Evolutionary conservation across 2,888 invertebrate genomes (phyloP).

Genomic region (Pheosia gnoma): DNA sequence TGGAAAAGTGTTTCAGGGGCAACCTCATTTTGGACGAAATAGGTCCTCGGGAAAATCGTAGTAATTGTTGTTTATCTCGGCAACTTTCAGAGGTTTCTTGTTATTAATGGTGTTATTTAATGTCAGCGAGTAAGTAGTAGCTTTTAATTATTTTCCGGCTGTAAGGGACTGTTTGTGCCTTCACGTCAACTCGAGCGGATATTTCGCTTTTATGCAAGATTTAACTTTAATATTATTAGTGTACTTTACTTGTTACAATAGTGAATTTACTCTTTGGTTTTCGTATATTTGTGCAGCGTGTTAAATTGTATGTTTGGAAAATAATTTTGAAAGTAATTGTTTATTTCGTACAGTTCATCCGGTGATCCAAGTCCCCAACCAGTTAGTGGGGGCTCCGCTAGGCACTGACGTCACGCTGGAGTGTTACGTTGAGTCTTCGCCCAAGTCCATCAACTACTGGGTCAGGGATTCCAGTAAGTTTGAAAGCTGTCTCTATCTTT

Average conservation of each 20-base stretch:
- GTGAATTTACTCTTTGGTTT: constrained; percentile 27
- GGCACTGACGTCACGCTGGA: constrained; percentile 94
- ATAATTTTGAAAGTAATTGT: neutral
- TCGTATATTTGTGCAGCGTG: constrained; percentile 13
- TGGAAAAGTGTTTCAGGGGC: constrained; percentile 36
- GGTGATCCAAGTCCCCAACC: constrained; percentile 95
- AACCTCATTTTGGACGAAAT: constrained; percentile 47
- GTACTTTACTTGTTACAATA: constrained; percentile 38
- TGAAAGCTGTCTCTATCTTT: constrained; percentile 3
- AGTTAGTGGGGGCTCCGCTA: constrained; percentile 94
- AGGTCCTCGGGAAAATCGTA: constrained; percentile 55
- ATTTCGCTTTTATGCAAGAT: constrained; percentile 60
- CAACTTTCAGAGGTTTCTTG: constrained; percentile 68
- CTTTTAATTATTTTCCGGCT: constrained; percentile 76
- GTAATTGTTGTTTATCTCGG: constrained; percentile 76
- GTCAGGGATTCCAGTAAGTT: constrained; percentile 91
- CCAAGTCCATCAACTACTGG: constrained; percentile 96
- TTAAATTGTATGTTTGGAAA: constrained; percentile 8
- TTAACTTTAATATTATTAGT: constrained; percentile 55
- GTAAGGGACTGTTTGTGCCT: constrained; percentile 58
- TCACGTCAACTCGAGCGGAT: constrained; percentile 56
- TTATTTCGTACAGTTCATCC: constrained; percentile 89
- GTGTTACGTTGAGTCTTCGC: constrained; percentile 95
- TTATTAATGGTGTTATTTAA: constrained; percentile 79
- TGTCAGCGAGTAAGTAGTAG: constrained; percentile 66